Conservation (phyloP, 2,888 invertebrate species). For the Agonopterix arenella region DNA sequence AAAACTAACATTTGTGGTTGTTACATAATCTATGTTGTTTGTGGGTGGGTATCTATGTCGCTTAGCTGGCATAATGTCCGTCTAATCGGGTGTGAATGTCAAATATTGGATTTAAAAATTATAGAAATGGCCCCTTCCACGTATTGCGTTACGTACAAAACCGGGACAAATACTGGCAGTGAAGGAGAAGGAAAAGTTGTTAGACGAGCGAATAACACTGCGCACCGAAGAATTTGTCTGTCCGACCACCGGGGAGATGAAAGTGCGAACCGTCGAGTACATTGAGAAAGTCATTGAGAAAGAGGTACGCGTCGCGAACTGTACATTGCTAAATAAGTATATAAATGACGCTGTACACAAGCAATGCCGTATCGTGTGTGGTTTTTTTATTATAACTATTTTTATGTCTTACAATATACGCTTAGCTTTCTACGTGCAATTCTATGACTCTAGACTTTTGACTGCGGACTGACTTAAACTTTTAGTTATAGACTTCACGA, state of each 20-base stretch:
- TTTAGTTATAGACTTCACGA: neutral
- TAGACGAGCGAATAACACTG: conserved; percentile 92
- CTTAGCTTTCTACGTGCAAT: conserved; percentile 67
- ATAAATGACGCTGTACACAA: conserved; percentile 63
- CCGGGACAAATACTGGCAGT: conserved; percentile 89
- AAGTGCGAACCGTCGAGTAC: conserved; percentile 94
- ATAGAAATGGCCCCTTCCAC: conserved; percentile 83
- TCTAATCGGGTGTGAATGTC: conserved; percentile 59
- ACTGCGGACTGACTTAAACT: conserved; percentile 1
- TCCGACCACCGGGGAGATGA: conserved; percentile 89
- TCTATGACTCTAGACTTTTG: conserved; percentile 10
- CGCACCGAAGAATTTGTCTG: conserved; percentile 93
- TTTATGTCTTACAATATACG: conserved; percentile 50
- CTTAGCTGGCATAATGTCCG: conserved; percentile 52
- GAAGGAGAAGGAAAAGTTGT: conserved; percentile 92
- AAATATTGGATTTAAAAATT: conserved; percentile 71
- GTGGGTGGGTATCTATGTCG: conserved; percentile 47
- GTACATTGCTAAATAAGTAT: conserved; percentile 56
- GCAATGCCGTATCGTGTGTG: conserved; percentile 66
- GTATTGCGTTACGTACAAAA: conserved; percentile 91
- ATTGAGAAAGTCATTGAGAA: conserved; percentile 97
- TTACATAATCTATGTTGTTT: conserved; percentile 14
- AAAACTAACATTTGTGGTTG: conserved; percentile 33
- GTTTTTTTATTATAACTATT: conserved; percentile 36
- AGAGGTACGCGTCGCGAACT: conserved; percentile 84